Evolutionary conservation across 2,888 invertebrate species (phyloP).

Genomic region (Eilema depressum): DNA sequence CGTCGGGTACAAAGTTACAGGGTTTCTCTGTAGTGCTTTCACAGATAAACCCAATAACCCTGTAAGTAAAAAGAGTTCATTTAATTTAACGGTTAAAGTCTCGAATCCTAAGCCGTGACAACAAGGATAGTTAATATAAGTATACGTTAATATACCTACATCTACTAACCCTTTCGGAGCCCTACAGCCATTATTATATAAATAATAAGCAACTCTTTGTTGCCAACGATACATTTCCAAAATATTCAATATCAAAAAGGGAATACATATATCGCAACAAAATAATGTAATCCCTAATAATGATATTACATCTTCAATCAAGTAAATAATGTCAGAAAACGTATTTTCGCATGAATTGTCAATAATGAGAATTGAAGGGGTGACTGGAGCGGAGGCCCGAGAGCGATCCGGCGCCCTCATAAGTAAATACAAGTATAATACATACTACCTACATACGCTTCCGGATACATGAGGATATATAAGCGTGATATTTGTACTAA

Average conservation of each 20-base stretch:
- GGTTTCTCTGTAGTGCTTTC: too few relatives aligned
- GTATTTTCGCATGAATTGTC: constrained; percentile 19
- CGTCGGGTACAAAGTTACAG: too few relatives aligned
- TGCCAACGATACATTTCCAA: background rate
- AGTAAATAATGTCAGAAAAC: constrained; percentile 13
- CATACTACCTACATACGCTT: background rate
- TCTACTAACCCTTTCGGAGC: too few relatives aligned
- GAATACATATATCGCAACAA: background rate
- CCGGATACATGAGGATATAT: background rate
- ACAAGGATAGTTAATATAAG: too few relatives aligned
- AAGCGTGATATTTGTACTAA: background rate
- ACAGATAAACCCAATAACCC: too few relatives aligned
- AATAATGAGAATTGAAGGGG: constrained; percentile 17
- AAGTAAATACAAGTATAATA: constrained; percentile 5
- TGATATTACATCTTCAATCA: constrained; percentile 13
- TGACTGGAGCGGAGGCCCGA: constrained; percentile 10
- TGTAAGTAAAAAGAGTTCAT: too few relatives aligned
- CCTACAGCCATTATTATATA: too few relatives aligned
- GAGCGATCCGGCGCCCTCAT: constrained; percentile 8
- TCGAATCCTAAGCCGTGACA: too few relatives aligned
- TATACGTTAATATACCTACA: too few relatives aligned
- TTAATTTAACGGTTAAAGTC: too few relatives aligned
- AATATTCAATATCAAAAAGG: constrained; percentile 1
- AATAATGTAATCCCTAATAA: constrained; percentile 2
- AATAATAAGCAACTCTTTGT: too few relatives aligned